Evolutionary conservation across 2,888 invertebrate genomes (phyloP), one percentile per base, ranked within the genome.

Genomic region (Lepeophtheirus nordmannii): DNA sequence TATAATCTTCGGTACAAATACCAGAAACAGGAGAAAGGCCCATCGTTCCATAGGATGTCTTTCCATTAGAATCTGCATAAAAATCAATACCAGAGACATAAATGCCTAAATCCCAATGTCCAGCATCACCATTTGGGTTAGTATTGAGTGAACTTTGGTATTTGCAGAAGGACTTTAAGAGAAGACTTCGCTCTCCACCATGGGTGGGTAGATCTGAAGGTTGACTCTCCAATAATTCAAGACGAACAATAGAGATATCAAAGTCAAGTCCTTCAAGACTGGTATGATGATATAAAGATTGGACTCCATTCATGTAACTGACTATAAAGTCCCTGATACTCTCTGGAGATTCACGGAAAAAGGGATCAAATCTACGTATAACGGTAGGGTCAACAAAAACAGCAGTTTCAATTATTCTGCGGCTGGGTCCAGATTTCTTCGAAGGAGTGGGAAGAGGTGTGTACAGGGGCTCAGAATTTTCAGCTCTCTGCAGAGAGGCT

Each of bases 51-150:
- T 82, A 82, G 74, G 82, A 85, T 70, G 82, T 83, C 1, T 30
- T 14, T 57, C 78, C 78, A 0, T 85, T 85, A 68, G 83, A 83
- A 65, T 81, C 79, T 0, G 83, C 82, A 74, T 82, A 86, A 74
- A 87, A 85, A 74, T 87, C 86, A 71, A 86, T 73, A 80, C 86
- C 87, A 22, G 87, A 86, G 56, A 87, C 78, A 68, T 87, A 83
- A 9, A 87, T 75, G 0, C 82, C 86, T 81, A 87, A 84, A 73
- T 88, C 87, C 87, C 87, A 87, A 73, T 87, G 53, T 2, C 53
- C 53, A 46, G 53, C 53, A 5, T 46, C 53, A n/a, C 53, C 53
- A 17, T 46, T 87, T 65, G 82, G 79, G 0, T 85, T 83, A 73
- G 85, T 79, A 0, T 87, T 87, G 14, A 83, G 77, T 11, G 77